Evolutionary conservation across 2,888 invertebrate genomes (phyloP), one percentile per base, ranked within the genome.

Genomic region (Ellobium chinense): DNA sequence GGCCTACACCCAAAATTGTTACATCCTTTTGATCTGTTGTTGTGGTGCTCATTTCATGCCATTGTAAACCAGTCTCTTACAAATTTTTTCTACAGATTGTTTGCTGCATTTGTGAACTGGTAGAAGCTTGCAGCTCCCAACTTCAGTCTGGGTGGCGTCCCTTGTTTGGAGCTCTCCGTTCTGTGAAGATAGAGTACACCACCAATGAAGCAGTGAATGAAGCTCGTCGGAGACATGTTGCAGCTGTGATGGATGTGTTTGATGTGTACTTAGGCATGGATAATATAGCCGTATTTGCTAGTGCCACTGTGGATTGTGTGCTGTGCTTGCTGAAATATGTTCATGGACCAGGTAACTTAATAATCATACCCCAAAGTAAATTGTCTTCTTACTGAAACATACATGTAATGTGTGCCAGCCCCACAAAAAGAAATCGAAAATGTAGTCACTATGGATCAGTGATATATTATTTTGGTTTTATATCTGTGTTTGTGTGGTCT

Each of bases 141-240:
- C 97, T 99, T 62, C 95, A 97, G 86, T 98, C 98, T 0, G 99
- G 99, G 0, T 99, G 99, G 99, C 94, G 98, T 76, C 97, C 99
- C 0, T 94, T 99, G 1, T 99, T 99, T 91, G 98, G 98, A 18
- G 98, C 98, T 0, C 93, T 99, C 63, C 95, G 98, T 29, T 97
- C 97, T 65, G 97, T 98, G 0, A 91, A 91, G 84, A 91, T 92
- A 70, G 92, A 92, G 81, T 92, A 90, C 83, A 92, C 92, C 1
- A 89, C 91, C 39, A 89, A 88, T 56, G 92, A 92, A 81, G 91
- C 90, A 65, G 89, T 92, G 37, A 92, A 92, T 83, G 92, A 92
- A 80, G 90, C 90, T 0, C 83, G 92, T 62, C 92, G 91, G 86
- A 83, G 92, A 34, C 92, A 92, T 84, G 88, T 92, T 34, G 91